Evolutionary conservation across 2,888 invertebrate genomes (phyloP), one percentile per base, ranked within the genome.

Genomic region (Epirrhoe alternata): DNA sequence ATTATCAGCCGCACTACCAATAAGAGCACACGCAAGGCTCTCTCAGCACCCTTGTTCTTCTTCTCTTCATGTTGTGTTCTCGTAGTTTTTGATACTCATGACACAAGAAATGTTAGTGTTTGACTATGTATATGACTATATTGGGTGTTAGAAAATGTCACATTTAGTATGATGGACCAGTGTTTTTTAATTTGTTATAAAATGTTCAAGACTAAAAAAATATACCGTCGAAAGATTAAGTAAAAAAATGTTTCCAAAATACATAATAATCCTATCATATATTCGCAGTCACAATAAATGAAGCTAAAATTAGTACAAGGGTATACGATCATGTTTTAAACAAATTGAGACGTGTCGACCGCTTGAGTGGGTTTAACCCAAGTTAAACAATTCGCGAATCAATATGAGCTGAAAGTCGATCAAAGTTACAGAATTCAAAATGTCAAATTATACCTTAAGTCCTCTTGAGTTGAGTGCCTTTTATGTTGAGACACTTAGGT

Each of bases 1-100:
- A 90, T 92, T 89, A 85, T 83, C 83, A 85, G 82, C 85, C 89
- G 87, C 92, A 92, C 93, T 93, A 93, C 93, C 93, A 88, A 93
- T 93, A 93, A 93, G 93, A 93, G 80, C 93, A 93, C 92, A 92
- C 93, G 93, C 92, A 89, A 90, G 93, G 93, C 93, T 93, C 87
- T 45, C 73, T 74, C 86, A 74, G 72, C 62, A 66, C 71, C 69
- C 65, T 55, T 16, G 8, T 0, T 51, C 68, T 61, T 70, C 62
- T 54, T 73, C 61, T 55, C 62, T 61, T 62, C 66, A 53, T 61
- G 5, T 54, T 38, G 38, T 66, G 49, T 56, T 64, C 5, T 61
- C n/a, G 16, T 53, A 12, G 12, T 10, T 5, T 12, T 12, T 4
- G 12, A 12, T 12, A 12, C 12, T 5, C 12, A 42, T 4, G 12